These are phyloP conservation scores for Osmerus eperlanus DNA, from an alignment of 2,113 vertebrate genomes.

Conservation along the genomic window DNA sequence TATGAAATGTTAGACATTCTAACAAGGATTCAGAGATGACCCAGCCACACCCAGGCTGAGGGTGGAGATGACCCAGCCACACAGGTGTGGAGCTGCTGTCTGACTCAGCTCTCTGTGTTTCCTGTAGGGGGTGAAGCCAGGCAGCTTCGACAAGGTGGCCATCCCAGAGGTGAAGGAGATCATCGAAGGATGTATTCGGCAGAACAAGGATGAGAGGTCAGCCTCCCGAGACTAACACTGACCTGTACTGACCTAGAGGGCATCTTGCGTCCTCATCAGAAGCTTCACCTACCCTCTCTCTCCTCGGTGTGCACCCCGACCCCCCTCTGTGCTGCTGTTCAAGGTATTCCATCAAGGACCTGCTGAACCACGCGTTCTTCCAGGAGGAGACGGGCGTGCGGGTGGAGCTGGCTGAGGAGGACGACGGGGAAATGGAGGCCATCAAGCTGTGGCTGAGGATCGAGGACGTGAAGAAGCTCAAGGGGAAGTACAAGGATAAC, in stretches of 20 bases:
- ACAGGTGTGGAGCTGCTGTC: too few relatives aligned
- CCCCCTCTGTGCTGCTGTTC: neutral
- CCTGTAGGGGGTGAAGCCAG: slow-evolving; percentile 94
- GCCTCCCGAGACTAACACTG: neutral
- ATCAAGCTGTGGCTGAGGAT: slow-evolving; percentile 97
- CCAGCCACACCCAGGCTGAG: too few relatives aligned
- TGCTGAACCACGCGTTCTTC: slow-evolving; percentile 98
- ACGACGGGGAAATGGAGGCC: slow-evolving; percentile 93
- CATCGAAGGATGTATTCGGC: slow-evolving; percentile 96
- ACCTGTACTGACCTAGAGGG: too few relatives aligned
- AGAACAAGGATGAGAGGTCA: slow-evolving; percentile 97
- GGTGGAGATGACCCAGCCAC: too few relatives aligned
- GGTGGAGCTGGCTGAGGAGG: slow-evolving; percentile 96
- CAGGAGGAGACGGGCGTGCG: slow-evolving; percentile 97
- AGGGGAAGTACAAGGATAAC: slow-evolving; percentile 98
- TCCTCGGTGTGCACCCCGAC: neutral
- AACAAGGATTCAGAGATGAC: too few relatives aligned
- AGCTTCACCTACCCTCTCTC: neutral
- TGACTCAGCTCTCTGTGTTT: slow-evolving; percentile 58
- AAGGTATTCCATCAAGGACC: slow-evolving; percentile 98
- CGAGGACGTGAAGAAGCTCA: slow-evolving; percentile 95
- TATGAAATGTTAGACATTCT: too few relatives aligned
- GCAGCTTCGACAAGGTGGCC: slow-evolving; percentile 98
- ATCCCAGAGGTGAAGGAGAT: slow-evolving; percentile 99
- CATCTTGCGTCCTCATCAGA: too few relatives aligned